phyloP scores from a whole-genome alignment of 1,140 invertebrate genomes.

The Leguminivora glycinivorella region DNA sequence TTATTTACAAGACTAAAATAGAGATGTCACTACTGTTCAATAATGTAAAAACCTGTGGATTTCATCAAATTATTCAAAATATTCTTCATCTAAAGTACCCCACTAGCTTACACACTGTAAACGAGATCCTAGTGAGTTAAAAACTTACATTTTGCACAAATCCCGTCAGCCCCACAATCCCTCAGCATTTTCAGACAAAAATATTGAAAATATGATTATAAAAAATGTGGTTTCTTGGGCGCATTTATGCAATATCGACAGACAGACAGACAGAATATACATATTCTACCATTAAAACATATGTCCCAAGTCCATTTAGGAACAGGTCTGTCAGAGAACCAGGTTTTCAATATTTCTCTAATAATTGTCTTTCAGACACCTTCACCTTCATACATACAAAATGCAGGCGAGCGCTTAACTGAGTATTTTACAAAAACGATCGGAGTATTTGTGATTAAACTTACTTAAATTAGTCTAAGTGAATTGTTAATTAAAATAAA shows the following conservation, averaged over 20 bases:
- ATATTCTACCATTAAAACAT: too few relatives aligned
- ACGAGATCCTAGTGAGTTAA: background rate
- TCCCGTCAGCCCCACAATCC: background rate
- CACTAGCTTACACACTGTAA: background rate
- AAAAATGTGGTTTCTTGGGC: too few relatives aligned
- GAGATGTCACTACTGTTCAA: background rate
- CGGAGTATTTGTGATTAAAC: slow-evolving; percentile 22
- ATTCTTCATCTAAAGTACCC: background rate
- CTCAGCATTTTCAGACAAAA: too few relatives aligned
- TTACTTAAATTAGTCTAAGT: slow-evolving; percentile 55
- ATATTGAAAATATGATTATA: too few relatives aligned
- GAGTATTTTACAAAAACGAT: slow-evolving; percentile 1
- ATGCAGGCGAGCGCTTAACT: background rate
- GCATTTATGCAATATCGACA: too few relatives aligned
- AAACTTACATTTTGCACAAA: slow-evolving; percentile 16
- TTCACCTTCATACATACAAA: too few relatives aligned
- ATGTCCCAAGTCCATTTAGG: too few relatives aligned
- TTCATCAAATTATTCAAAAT: background rate
- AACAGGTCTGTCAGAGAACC: too few relatives aligned
- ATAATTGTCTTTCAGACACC: background rate
- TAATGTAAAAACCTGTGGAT: background rate
- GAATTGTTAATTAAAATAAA: slow-evolving; percentile 56
- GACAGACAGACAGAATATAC: too few relatives aligned
- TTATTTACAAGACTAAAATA: background rate
- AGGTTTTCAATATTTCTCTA: too few relatives aligned